Conservation (phyloP, 2,888 invertebrate species). For the Spilosoma lubricipeda region DNA sequence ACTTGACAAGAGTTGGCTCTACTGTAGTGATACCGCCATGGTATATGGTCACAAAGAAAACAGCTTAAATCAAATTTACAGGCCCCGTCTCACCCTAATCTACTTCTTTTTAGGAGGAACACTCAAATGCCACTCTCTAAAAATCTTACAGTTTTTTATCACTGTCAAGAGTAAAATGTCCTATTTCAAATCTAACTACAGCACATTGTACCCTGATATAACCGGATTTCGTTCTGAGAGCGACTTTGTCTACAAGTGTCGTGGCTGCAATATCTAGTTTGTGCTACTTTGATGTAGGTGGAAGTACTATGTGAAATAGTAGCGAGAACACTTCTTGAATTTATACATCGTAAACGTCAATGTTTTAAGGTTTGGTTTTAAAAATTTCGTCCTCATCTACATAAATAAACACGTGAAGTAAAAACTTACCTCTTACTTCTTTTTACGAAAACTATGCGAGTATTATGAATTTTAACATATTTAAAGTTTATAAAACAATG, state of each 20-base stretch:
- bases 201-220: conserved; percentile 6
- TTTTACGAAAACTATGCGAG: too few relatives aligned
- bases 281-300: conserved; percentile 27
- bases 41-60: too few relatives aligned
- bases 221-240: conserved; percentile 7
- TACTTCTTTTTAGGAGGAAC: too few relatives aligned
- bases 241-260: conserved; percentile 42
- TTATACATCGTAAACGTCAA: neutral
- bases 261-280: conserved; percentile 39
- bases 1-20: too few relatives aligned
- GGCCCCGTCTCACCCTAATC: too few relatives aligned
- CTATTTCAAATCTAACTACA: neutral
- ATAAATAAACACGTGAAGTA: too few relatives aligned
- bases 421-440: too few relatives aligned
- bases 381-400: neutral
- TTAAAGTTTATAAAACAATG: too few relatives aligned
- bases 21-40: too few relatives aligned
- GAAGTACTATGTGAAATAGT: conserved; percentile 6
- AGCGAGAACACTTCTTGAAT: conserved; percentile 7
- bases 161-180: neutral
- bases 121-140: neutral
- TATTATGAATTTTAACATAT: too few relatives aligned
- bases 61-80: too few relatives aligned
- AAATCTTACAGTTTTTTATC: neutral
- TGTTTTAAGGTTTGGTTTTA: neutral